A percentile compares a stretch with the other conserved stretches of the same genome.
phyloP scores from a whole-genome alignment of 2,113 vertebrate genomes.

The Dasypus novemcinctus region DNA sequence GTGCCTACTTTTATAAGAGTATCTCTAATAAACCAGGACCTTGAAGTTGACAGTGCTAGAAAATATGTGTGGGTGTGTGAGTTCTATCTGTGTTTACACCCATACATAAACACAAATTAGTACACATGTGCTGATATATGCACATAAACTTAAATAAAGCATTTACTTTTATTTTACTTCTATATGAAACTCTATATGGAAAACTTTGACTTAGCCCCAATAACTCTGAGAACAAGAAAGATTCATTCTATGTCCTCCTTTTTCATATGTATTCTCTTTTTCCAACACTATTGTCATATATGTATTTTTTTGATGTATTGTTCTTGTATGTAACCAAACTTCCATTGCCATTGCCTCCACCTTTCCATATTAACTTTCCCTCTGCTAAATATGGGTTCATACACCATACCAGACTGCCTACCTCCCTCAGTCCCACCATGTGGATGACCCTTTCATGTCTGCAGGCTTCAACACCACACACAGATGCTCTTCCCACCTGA shows the following conservation, averaged over 20 bases:
- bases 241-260: background rate
- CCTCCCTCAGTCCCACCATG: accelerated
- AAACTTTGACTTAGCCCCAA: background rate
- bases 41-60: background rate
- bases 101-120: background rate
- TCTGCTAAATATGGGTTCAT: background rate
- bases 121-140: too few species aligned
- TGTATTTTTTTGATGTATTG: background rate
- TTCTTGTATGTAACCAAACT: background rate
- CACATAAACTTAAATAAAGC: too few species aligned
- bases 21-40: background rate
- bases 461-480: too few species aligned
- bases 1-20: background rate
- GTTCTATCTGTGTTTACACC: background rate
- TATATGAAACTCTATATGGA: background rate
- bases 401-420: accelerated
- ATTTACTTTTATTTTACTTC: background rate
- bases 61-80: background rate
- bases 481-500: background rate
- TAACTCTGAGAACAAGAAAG: background rate
- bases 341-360: background rate
- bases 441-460: background rate
- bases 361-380: background rate
- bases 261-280: background rate
- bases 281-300: background rate